Evolutionary conservation across 1,140 invertebrate species (phyloP), one percentile per base, ranked within the genome.

Genomic region (Meloidogyne hapla): DNA sequence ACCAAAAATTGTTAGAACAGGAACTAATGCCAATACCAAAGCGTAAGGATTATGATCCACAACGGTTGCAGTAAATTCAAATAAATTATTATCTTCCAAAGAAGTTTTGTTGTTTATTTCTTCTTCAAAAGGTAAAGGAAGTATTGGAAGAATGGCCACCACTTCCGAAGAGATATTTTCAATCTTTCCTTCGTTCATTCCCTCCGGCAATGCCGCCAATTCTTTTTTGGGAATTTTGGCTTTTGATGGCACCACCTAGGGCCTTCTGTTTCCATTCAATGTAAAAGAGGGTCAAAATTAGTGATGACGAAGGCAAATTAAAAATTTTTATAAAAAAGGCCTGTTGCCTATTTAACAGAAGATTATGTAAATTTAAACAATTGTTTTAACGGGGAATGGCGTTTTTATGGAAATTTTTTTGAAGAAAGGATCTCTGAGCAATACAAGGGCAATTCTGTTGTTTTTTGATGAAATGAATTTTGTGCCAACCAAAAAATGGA

Each of bases 1-100:
- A 40, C 77, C 77, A 77, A 83, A 81, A 23, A 81, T 75, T 26
- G 80, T 83, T 13, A 81, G 13, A n/a, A 81, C 18, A 18, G 81
- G 82, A 42, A 82, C 70, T 48, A 82, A 56, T 21, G 62, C 61
- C 23, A 82, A 68, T 38, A 81, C 42, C 12, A 82, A 67, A 18
- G 79, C 74, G 63, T 69, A 84, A 63, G 70, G 74, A 33, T 80
- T 82, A 69, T 33, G 62, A 45, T 28, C 26, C 9, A 48, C 18
- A 56, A 21, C 8, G 18, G 48, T 56, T 12, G 23, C 9, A 1
- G 38, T 40, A 26, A 40, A 66, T 66, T 33, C 23, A 66, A 9
- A 25, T 66, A 40, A 66, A 66, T 33, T 66, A 33, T 66, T 56
- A 42, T 42, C 12, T 42, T 42, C 40, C 13, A 42, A 42, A 0